Base-by-base conservation (phyloP, 2,797 vertebrate genomes). In the Intellagama lesueurii region DNA sequence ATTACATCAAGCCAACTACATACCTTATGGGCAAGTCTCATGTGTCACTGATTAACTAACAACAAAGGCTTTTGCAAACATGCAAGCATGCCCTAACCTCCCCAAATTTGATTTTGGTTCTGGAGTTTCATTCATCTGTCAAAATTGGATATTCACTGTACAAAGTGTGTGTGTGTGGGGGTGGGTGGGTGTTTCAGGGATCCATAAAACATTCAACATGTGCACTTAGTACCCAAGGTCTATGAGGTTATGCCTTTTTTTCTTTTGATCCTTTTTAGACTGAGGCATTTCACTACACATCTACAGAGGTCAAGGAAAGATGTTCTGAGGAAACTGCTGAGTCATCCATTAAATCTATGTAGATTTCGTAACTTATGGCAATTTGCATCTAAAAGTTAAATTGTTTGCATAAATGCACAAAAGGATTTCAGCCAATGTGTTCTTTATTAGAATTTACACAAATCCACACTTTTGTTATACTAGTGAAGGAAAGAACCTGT, bases 21-120 rank as follows among this genome's bases (percentile, higher is more conserved):
- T 79, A 83, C 82, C 90, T 91, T 85, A 35, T 87, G 83, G 86
- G 1, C 40, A 86, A 93, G 32, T 90, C 78, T 85, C 8, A 35
- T 89, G 56, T 49, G 11, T 87, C 4, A 47, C 16, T 85, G 79
- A 85, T 16, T 88, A 78, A 47, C 81, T 73, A 68, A 91, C 28
- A 60, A n/a, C 22, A 66, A 40, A 75, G 26, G 56, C 30, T 83
- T 68, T 19, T 68, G 40, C 47, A 88, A 60, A 88, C 40, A 47
- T 82, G n/a, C 22, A 72, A 87, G 32, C 22, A 70, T 40, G 22
- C 44, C 76, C 76, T n/a, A 12, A 24, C 78, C 44, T 60, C 60
- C 14, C 80, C 16, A 87, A 76, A 9, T 75, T 1, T 49, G 68
- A 19, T 35, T 89, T 88, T 80, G n/a, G 35, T 82, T 83, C 8